phyloP scores from a whole-genome alignment of 2,888 invertebrate genomes.

The Mesoligia furuncula region DNA sequence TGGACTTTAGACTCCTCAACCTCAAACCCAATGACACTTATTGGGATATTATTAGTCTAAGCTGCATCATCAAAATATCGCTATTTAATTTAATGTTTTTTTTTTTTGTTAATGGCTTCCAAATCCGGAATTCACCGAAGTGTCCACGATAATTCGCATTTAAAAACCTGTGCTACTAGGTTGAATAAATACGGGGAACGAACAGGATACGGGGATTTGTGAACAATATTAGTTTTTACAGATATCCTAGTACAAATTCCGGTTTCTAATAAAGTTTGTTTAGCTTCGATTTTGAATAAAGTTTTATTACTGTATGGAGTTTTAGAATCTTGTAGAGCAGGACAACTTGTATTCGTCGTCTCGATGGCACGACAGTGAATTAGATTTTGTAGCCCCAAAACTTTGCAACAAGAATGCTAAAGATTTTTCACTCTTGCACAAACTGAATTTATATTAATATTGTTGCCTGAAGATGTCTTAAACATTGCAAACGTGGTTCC shows the following conservation, averaged over 20 bases:
- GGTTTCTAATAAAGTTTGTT: not conserved
- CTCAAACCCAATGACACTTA: not conserved
- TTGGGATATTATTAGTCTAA: not conserved
- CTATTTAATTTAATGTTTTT: too few species aligned
- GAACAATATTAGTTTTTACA: not conserved
- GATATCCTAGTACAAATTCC: not conserved
- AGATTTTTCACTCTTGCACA: not conserved
- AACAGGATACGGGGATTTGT: too few species aligned
- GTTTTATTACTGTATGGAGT: not conserved
- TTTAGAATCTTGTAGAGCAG: not conserved
- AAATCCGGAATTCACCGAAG: constrained; percentile 6
- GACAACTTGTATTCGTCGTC: not conserved
- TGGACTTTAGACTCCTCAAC: not conserved
- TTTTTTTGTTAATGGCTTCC: not conserved
- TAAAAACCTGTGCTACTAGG: not conserved
- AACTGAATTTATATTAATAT: not conserved
- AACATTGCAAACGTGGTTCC: not conserved
- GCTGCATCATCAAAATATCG: not conserved
- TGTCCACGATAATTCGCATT: too few species aligned
- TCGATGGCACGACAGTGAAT: not conserved
- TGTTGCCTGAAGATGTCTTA: not conserved
- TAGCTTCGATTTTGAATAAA: not conserved
- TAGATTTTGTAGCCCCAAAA: not conserved
- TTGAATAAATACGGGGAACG: not conserved
- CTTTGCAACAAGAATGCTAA: not conserved